phyloP scores from a whole-genome alignment of 2,888 invertebrate genomes.

The Tetropium fuscum region DNA sequence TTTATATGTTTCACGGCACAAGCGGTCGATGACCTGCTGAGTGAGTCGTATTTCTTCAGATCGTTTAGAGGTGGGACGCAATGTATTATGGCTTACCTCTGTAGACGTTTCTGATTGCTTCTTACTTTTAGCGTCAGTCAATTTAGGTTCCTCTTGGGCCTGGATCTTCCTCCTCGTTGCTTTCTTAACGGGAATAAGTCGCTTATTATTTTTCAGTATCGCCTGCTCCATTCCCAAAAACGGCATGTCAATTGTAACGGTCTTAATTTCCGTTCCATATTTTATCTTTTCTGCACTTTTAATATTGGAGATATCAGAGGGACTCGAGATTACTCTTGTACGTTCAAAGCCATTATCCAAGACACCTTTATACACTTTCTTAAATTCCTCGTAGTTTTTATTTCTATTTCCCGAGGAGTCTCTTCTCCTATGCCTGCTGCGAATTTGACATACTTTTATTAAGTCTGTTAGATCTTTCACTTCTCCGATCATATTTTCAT shows the following conservation, averaged over 20 bases:
- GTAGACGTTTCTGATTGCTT: no score
- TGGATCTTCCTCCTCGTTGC: neutral
- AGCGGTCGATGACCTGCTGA: no score
- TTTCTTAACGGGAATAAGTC: neutral
- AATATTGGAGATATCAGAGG: neutral
- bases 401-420: neutral
- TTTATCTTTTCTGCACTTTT: neutral
- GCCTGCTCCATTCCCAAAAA: constrained; percentile 35
- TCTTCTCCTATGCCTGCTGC: neutral
- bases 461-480: neutral
- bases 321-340: neutral
- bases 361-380: constrained; percentile 27
- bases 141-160: no score
- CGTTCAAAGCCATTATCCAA: constrained; percentile 6
- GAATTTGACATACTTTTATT: constrained; percentile 12
- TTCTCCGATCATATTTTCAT: constrained; percentile 16
- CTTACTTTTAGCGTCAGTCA: no score
- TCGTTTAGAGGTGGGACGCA: no score
- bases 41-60: no score
- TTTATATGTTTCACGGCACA: no score
- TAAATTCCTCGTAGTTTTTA: constrained; percentile 36
- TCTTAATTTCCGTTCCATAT: constrained; percentile 32
- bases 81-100: no score
- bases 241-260: constrained; percentile 37
- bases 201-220: constrained; percentile 24